phyloP scores from a whole-genome alignment of 2,888 invertebrate species.

The Notodonta ziczac region DNA sequence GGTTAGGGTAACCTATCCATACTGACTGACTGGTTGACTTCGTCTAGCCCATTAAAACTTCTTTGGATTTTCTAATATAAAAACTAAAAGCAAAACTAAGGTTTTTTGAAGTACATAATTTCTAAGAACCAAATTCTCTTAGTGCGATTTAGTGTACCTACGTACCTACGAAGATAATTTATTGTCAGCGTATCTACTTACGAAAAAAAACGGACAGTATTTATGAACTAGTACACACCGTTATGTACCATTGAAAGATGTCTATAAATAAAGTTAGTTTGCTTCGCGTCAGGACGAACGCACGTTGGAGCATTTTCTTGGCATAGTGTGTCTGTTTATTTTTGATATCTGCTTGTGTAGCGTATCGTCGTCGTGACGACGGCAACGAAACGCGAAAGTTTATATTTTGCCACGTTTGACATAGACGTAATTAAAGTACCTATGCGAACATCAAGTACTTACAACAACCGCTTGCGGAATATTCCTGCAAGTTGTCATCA shows the following conservation, averaged over 20 bases:
- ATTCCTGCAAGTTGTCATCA: slow-evolving; percentile 5
- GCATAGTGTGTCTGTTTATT: slow-evolving; percentile 70
- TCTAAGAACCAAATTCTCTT: too few species aligned
- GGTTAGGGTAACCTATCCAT: too few species aligned
- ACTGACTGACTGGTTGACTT: too few species aligned
- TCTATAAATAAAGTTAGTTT: slow-evolving; percentile 44
- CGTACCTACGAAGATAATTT: too few species aligned
- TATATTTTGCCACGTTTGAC: slow-evolving; percentile 25
- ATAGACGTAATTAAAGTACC: slow-evolving; percentile 12
- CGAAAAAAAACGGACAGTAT: not conserved
- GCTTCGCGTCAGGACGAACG: slow-evolving; percentile 45
- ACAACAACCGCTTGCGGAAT: slow-evolving; percentile 12
- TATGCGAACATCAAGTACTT: slow-evolving; percentile 3
- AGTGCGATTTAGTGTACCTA: too few species aligned
- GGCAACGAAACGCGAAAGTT: slow-evolving; percentile 14
- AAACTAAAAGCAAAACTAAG: too few species aligned
- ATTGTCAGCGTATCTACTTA: not conserved
- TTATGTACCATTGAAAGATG: slow-evolving; percentile 19
- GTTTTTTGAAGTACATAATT: too few species aligned
- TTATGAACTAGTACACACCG: slow-evolving; percentile 15
- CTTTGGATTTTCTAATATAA: too few species aligned
- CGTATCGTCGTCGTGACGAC: slow-evolving; percentile 53
- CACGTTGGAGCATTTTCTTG: slow-evolving; percentile 61
- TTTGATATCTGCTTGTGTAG: slow-evolving; percentile 52
- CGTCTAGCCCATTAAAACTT: too few species aligned